Percentiles rank a stretch among this genome's conserved stretches.
Conservation (phyloP, 2,888 invertebrate species). For the Cataglyphis cursor region DNA sequence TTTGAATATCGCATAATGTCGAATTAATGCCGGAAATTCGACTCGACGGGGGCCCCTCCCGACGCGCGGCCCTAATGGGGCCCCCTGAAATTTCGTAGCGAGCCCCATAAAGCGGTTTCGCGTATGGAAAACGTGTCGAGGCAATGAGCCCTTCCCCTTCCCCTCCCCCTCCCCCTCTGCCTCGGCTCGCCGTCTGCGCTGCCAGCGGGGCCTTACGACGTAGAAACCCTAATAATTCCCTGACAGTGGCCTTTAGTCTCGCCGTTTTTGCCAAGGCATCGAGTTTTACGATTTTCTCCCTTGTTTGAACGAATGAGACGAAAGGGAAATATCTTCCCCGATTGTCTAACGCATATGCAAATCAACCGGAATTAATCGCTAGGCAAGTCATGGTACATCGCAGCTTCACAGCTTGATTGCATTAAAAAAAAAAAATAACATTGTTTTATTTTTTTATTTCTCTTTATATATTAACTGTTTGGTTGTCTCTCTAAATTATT, state of each 20-base stretch:
- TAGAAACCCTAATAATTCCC: slow-evolving; percentile 75
- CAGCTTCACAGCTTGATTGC: background rate
- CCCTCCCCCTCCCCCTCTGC: background rate
- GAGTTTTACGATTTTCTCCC: slow-evolving; percentile 59
- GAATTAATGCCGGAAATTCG: slow-evolving; percentile 86
- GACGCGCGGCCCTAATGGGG: slow-evolving; percentile 65
- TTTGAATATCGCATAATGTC: slow-evolving; percentile 86
- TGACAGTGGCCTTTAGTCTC: slow-evolving; percentile 59
- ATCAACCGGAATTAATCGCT: slow-evolving; percentile 39
- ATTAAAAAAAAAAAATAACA: background rate
- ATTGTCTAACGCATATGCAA: slow-evolving; percentile 46
- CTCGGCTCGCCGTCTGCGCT: slow-evolving; percentile 51
- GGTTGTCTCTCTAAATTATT: background rate
- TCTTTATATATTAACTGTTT: background rate
- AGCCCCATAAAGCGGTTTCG: slow-evolving; percentile 77
- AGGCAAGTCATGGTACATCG: slow-evolving; percentile 47
- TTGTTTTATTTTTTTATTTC: background rate
- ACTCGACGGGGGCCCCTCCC: slow-evolving; percentile 77
- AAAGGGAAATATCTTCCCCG: slow-evolving; percentile 47
- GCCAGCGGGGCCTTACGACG: slow-evolving; percentile 69
- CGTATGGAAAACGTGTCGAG: slow-evolving; percentile 76
- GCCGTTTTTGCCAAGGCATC: slow-evolving; percentile 39
- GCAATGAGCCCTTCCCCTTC: slow-evolving; percentile 53
- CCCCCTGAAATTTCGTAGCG: slow-evolving; percentile 73
- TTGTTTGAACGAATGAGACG: slow-evolving; percentile 29